Base-by-base conservation (phyloP, 2,113 vertebrate genomes). In the Saccopteryx leptura region DNA sequence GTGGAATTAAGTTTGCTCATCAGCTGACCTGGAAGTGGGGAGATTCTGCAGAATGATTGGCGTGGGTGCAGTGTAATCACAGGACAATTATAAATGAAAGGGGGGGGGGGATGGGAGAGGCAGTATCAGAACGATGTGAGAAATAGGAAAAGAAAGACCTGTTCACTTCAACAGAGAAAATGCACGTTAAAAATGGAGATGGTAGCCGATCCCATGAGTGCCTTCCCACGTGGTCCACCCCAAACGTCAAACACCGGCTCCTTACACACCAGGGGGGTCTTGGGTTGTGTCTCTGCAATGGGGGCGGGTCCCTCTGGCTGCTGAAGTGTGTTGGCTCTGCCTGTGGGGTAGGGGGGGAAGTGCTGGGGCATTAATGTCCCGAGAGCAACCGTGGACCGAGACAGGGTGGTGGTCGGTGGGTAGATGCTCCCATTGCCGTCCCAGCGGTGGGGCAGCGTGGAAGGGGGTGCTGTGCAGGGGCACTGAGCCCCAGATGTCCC, bases 171-270 rank as follows among this genome's bases (percentile, higher is more conserved):
- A 63, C 21, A n/a, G 75, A 74, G 65, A 54, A 68, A 61, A n/a
- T 2, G 39, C 52, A 12, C 1, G 1, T 26, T 39, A 5, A 4
- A n/a, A 21, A 56, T 33, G 88, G 54, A 75, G 83, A 31, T 19
- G 48, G 23, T 4, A 24, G 60, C 24, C 52, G 84, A 10, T 3
- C 6, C 13, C 4, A 9, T 0, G 4, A 0, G 13, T 7, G 17
- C 48, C 8, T 65, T 33, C 58, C 19, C 12, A 1, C 0, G 6
- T 1, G 13, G 66, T 28, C 4, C 8, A 54, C 28, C 28, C 48
- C 4, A 23, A 50, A 33, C 15, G 1, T 13, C 56, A 28, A 39
- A 39, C 39, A 0, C 9, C 56, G 28, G 84, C 46, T 87, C 18
- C 31, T 61, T 13, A 5, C 75, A 15, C 2, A 5, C 5, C 46